Evolutionary conservation across 1,140 invertebrate species (phyloP), one percentile per base, ranked within the genome.

Genomic region (Protaetia brevitarsis): DNA sequence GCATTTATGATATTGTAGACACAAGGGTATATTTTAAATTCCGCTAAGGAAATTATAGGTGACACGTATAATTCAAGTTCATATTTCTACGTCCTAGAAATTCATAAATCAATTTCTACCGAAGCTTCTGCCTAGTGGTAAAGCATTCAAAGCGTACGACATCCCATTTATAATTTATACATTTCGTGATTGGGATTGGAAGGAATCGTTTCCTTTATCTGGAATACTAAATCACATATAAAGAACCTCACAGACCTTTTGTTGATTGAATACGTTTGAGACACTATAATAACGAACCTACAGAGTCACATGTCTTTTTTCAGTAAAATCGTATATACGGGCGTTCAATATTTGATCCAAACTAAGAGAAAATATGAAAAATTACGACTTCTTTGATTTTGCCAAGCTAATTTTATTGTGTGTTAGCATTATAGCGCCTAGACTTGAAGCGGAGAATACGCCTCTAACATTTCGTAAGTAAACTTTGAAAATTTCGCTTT

Each of bases 101-200:
- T 51, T 51, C 41, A 51, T 51, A 51, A 51, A 51, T 51, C 41
- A 51, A 51, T 51, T 51, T 51, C 26, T 23, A 51, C 10, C 41
- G 41, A 51, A 51, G 41, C 19, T 7, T 37, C 13, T 51, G 41
- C 26, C 30, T 31, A 59, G 30, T 59, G 57, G 13, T 29, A 59
- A 28, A 28, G 57, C 27, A 59, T 29, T 59, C 29, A 28, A 59
- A 59, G 29, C 57, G 57, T 59, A 59, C 19, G 57, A 59, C 57
- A 59, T 59, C 21, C 29, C 57, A 59, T 59, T 31, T 29, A 59
- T 29, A 13, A 59, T 59, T 59, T 19, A 59, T 59, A 3, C 13
- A 2, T 59, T 27, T 31, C 57, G 57, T 59, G 57, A 59, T 31
- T 28, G 57, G 23, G 11, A n/a, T n/a, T n/a, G n/a, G n/a, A 59